Evolutionary conservation across 2,113 vertebrate genomes (phyloP).

Genomic region (Syrrhaptes paradoxus): DNA sequence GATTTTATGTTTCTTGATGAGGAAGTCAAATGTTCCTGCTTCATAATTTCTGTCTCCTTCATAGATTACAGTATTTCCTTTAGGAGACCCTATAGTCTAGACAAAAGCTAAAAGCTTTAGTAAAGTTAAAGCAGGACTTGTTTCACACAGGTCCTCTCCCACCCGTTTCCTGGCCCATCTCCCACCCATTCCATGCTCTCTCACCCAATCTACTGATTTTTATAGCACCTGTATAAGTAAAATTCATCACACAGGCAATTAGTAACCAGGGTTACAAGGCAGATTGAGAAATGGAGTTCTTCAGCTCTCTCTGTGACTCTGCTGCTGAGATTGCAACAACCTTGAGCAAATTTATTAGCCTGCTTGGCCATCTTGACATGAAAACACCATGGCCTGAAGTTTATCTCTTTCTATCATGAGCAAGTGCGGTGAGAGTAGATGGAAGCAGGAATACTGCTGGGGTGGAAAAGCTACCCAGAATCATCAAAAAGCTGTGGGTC

Average conservation of each 20-base stretch:
- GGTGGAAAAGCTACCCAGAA: background rate
- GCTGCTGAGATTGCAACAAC: background rate
- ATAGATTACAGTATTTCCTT: background rate
- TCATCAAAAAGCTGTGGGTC: background rate
- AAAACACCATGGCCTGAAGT: background rate
- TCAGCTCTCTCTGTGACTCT: background rate
- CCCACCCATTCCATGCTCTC: too few species aligned
- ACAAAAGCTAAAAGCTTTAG: background rate
- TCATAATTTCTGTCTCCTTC: background rate
- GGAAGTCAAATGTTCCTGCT: background rate
- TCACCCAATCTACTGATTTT: background rate
- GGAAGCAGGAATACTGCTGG: background rate
- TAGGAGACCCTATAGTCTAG: background rate
- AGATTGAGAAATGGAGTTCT: background rate
- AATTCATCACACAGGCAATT: background rate
- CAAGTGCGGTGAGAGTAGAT: background rate
- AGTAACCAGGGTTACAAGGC: background rate
- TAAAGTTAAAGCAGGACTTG: background rate
- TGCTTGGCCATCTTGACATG: background rate
- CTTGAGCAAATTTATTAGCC: background rate
- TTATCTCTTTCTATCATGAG: background rate
- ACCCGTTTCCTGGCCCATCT: background rate
- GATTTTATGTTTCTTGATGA: background rate
- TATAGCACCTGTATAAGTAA: background rate
- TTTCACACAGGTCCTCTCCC: background rate